Evolutionary conservation across 2,888 invertebrate species (phyloP).

Genomic region (Idaea biselata): DNA sequence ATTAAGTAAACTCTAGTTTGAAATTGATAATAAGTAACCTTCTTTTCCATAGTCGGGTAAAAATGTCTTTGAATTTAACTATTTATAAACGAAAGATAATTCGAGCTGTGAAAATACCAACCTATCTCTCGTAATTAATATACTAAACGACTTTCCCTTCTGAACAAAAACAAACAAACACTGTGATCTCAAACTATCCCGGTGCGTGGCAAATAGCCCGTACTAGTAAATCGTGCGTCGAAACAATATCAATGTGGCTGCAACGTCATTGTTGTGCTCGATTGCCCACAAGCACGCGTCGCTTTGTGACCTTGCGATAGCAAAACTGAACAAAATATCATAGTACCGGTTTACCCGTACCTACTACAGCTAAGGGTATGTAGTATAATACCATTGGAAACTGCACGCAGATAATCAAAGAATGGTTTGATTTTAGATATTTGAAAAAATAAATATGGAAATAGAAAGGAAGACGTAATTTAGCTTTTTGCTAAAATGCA

Average conservation of each 20-base stretch:
- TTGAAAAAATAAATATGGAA: too few relatives aligned
- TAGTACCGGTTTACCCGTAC: not conserved
- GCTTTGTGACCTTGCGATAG: conserved; percentile 32
- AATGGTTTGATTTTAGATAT: not conserved
- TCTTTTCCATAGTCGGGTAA: too few relatives aligned
- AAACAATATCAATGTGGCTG: conserved; percentile 68
- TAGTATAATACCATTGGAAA: too few relatives aligned
- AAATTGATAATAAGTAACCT: too few relatives aligned
- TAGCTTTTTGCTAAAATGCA: too few relatives aligned
- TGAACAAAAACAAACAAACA: conserved; percentile 32
- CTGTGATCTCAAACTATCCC: conserved; percentile 36
- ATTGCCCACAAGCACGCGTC: conserved; percentile 56
- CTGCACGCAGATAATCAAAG: conserved; percentile 3
- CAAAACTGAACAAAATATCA: not conserved
- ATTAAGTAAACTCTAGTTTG: too few relatives aligned
- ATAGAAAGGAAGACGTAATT: too few relatives aligned
- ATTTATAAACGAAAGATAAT: not conserved
- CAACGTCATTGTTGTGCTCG: conserved; percentile 63
- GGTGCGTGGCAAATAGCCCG: conserved; percentile 72
- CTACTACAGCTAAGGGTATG: not conserved
- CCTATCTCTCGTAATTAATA: too few relatives aligned
- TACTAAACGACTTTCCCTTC: conserved; percentile 5
- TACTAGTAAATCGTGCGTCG: conserved; percentile 74
- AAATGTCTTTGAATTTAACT: not conserved
- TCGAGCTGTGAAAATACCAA: not conserved